These are phyloP conservation scores for Halcyon chelicuti DNA, from an alignment of 2,797 vertebrate genomes.

Conservation along the genomic window DNA sequence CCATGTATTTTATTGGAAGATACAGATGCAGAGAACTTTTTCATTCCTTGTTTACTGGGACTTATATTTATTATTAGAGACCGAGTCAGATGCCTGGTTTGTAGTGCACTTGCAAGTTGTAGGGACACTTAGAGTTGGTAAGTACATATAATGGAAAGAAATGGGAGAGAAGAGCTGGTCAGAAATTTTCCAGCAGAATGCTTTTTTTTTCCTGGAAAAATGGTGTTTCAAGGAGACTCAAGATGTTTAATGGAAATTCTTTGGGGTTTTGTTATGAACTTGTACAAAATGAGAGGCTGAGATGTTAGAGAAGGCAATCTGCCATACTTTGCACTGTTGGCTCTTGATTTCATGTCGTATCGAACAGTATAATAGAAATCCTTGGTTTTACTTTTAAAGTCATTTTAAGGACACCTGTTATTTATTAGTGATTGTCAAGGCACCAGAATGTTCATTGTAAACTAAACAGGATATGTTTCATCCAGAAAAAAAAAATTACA, in stretches of 20 bases:
- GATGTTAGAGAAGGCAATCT: not conserved
- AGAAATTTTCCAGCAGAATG: not conserved
- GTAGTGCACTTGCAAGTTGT: not conserved
- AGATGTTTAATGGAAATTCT: not conserved
- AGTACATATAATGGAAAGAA: not conserved
- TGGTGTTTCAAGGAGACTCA: not conserved
- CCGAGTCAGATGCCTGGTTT: not conserved
- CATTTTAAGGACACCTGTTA: not conserved
- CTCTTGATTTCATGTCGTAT: not conserved
- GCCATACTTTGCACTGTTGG: not conserved
- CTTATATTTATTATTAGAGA: not conserved
- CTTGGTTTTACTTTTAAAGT: not conserved
- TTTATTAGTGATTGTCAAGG: not conserved
- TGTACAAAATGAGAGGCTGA: not conserved
- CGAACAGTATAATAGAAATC: not conserved
- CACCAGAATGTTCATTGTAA: not conserved
- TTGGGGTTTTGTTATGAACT: not conserved
- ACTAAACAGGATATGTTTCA: not conserved
- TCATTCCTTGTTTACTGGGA: not conserved
- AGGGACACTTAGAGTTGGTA: not conserved
- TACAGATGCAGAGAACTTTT: not conserved
- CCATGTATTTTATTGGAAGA: not conserved
- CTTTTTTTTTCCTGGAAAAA: constrained; percentile 22
- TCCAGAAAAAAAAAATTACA: not conserved
- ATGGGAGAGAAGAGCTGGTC: not conserved